Evolutionary conservation across 2,888 invertebrate species (phyloP).

Genomic region (Drosophila barbarae): DNA sequence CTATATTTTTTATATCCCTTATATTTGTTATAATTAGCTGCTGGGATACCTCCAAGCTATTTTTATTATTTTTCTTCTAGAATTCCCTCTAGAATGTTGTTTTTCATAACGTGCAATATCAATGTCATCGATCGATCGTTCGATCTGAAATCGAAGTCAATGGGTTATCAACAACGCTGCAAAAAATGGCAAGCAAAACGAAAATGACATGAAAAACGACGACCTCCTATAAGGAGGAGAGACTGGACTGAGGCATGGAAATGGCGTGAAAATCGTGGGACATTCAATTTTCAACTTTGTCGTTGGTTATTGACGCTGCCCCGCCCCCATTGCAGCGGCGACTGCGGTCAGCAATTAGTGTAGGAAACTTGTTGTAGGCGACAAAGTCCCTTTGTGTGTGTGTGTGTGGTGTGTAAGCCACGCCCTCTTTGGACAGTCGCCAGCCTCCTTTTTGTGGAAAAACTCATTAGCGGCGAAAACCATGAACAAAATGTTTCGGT

Average conservation of each 20-base stretch:
- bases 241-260: constrained; percentile 10
- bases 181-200: not conserved
- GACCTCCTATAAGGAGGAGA: not conserved
- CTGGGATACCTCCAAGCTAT: not conserved
- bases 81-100: constrained; percentile 3
- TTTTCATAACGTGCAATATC: not conserved
- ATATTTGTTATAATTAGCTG: not conserved
- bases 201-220: constrained; percentile 19
- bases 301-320: constrained; percentile 13
- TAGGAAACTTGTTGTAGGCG: constrained; percentile 59
- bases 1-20: not conserved
- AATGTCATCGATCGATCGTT: constrained; percentile 19
- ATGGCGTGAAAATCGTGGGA: constrained; percentile 27
- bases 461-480: constrained; percentile 62
- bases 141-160: not conserved
- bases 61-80: not conserved
- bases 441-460: constrained; percentile 48
- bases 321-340: constrained; percentile 1
- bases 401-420: constrained; percentile 51
- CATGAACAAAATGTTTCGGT: constrained; percentile 21
- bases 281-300: constrained; percentile 35
- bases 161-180: constrained; percentile 13
- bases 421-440: constrained; percentile 18
- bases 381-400: not conserved
- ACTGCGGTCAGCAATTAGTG: constrained; percentile 59